phyloP scores from a whole-genome alignment of 2,888 invertebrate genomes.

The Cephus runcator region DNA sequence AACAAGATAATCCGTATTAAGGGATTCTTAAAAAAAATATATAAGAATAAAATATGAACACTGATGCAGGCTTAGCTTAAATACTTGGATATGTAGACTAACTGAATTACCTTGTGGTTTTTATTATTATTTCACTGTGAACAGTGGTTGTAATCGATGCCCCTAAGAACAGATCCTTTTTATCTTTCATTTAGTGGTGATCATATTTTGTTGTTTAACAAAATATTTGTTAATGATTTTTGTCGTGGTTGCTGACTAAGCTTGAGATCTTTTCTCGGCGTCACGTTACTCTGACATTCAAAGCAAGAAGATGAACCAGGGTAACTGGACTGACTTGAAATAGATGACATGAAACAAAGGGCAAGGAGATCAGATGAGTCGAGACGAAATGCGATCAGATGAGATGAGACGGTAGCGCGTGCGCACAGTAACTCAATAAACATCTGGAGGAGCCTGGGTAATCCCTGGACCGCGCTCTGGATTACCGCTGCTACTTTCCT shows the following conservation, averaged over 20 bases:
- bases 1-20: background rate
- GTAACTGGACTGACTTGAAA: constrained; percentile 1
- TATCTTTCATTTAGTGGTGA: constrained; percentile 40
- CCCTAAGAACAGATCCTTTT: constrained; percentile 33
- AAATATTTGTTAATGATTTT: background rate
- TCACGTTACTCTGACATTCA: constrained; percentile 20
- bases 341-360: constrained; percentile 12
- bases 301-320: background rate
- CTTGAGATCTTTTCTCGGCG: constrained; percentile 25
- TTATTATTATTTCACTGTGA: background rate
- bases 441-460: constrained; percentile 60
- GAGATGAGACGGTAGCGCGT: constrained; percentile 52
- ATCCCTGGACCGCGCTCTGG: constrained; percentile 60
- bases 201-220: background rate
- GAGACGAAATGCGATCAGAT: constrained; percentile 43
- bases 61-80: background rate
- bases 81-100: background rate
- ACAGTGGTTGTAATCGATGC: background rate
- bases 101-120: background rate
- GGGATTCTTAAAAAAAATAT: background rate
- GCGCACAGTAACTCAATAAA: constrained; percentile 62
- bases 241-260: background rate
- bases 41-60: background rate
- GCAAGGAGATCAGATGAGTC: constrained; percentile 23
- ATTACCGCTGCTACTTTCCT: constrained; percentile 58